Evolutionary conservation across 1,140 invertebrate species (phyloP), one percentile per base, ranked within the genome.

Genomic region (Nasonia giraulti): DNA sequence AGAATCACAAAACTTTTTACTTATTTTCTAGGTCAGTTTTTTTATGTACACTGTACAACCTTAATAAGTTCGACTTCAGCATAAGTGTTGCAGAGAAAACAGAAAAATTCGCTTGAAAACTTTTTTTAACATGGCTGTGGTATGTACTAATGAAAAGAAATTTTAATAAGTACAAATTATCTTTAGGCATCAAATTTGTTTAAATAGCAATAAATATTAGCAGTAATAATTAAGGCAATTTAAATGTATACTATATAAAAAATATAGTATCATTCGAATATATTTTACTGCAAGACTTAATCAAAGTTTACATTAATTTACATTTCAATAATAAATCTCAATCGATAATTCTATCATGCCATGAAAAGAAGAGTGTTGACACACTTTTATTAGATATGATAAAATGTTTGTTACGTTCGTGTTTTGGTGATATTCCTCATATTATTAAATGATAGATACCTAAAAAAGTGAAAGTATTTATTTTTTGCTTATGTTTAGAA

Each of bases 161-260:
- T 62, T 20, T 62, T 20, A 17, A 50, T 62, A 20, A 6, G 14
- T 20, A 62, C 17, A n/a, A n/a, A n/a, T 62, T n/a, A 62, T 62
- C 20, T n/a, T 27, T 62, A 20, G 55, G 55, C 17, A 62, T 62
- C 17, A 62, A 20, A 6, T 37, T 75, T n/a, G 80, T 75, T 69
- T n/a, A 47, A 37, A 80, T 20, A 83, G 86, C 87, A 62, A 80
- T 85, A 87, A 69, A 73, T 87, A 78, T 31, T 47, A 85, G 71
- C 77, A 14, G 73, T 75, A 3, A 17, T 44, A 40, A 80, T 62
- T 85, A 78, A 71, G 71, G 14, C 47, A 2, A 85, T 50, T 77
- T 2, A 27, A 74, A 81, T 7, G 6, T 68, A 31, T 66, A 74
- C n/a, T 55, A 78, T 47, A 14, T 74, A 5, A 86, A 81, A 20